These are phyloP conservation scores for Formica exsecta DNA, from an alignment of 1,140 invertebrate species.

Conservation along the genomic window DNA sequence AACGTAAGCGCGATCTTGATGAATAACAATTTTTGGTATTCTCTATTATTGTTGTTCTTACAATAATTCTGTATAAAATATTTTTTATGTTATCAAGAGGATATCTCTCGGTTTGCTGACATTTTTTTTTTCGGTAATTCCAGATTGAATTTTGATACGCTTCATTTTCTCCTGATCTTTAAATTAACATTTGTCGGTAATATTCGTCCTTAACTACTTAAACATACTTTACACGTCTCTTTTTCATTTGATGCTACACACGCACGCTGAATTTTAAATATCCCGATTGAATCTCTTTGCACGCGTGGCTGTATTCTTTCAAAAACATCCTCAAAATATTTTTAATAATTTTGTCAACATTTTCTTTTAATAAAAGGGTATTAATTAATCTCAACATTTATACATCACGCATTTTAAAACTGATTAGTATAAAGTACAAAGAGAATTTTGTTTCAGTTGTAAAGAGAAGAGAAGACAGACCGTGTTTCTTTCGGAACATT, in stretches of 20 bases:
- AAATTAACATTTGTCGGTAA: background rate
- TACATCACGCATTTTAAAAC: background rate
- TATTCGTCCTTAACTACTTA: background rate
- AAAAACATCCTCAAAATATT: background rate
- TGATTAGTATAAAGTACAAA: background rate
- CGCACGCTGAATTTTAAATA: slow-evolving; percentile 24
- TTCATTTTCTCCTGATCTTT: background rate
- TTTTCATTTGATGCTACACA: slow-evolving; percentile 3
- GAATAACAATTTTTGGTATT: background rate
- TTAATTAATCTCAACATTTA: background rate
- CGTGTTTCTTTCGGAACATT: background rate
- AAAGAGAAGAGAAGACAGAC: no score
- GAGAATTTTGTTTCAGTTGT: background rate
- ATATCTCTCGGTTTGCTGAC: background rate
- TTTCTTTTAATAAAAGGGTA: background rate
- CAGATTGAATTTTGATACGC: background rate
- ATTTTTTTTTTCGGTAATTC: background rate
- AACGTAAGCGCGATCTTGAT: background rate
- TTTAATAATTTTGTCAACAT: background rate
- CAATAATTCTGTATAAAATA: background rate
- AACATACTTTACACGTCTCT: background rate
- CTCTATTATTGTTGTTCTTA: background rate
- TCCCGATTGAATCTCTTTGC: background rate
- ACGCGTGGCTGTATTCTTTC: background rate
- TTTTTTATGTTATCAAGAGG: background rate